Conservation (phyloP, 2,888 invertebrate genomes). For the Dynastes tityus region DNA sequence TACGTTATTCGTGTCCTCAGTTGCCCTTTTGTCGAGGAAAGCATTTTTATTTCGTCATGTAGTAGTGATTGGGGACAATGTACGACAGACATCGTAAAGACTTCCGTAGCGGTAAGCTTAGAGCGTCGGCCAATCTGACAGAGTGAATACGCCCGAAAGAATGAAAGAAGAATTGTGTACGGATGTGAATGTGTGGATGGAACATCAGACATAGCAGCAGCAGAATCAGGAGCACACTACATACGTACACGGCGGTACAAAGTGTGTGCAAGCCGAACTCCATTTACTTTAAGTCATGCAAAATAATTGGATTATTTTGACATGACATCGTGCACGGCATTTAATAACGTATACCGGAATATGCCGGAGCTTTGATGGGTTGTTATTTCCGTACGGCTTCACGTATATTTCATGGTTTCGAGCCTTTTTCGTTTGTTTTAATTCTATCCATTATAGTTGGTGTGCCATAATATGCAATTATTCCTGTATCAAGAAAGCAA, state of each 20-base stretch:
- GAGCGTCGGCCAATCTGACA: constrained; percentile 27
- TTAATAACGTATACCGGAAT: constrained; percentile 41
- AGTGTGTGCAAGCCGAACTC: constrained; percentile 31
- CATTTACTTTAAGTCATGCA: constrained; percentile 46
- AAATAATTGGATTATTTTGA: constrained; percentile 47
- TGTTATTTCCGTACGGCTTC: constrained; percentile 35
- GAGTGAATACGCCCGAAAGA: constrained; percentile 37
- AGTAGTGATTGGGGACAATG: constrained; percentile 38
- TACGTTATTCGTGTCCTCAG: constrained; percentile 21
- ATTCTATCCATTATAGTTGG: not conserved
- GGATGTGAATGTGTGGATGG: constrained; percentile 9
- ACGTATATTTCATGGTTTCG: not conserved
- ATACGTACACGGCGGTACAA: constrained; percentile 24
- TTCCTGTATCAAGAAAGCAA: not conserved
- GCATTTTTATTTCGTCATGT: constrained; percentile 36
- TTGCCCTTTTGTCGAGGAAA: constrained; percentile 21
- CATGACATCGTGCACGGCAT: constrained; percentile 39
- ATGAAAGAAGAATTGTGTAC: constrained; percentile 25
- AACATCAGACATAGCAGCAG: not conserved
- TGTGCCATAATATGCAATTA: not conserved
- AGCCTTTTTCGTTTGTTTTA: not conserved
- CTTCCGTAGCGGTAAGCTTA: constrained; percentile 7
- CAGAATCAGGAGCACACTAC: constrained; percentile 11
- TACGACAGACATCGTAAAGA: constrained; percentile 33
- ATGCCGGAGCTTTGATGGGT: constrained; percentile 27